These are phyloP conservation scores for Crambe crambe DNA, from an alignment of 37 sponge, comb jelly and placozoan species.

Conservation along the genomic window DNA sequence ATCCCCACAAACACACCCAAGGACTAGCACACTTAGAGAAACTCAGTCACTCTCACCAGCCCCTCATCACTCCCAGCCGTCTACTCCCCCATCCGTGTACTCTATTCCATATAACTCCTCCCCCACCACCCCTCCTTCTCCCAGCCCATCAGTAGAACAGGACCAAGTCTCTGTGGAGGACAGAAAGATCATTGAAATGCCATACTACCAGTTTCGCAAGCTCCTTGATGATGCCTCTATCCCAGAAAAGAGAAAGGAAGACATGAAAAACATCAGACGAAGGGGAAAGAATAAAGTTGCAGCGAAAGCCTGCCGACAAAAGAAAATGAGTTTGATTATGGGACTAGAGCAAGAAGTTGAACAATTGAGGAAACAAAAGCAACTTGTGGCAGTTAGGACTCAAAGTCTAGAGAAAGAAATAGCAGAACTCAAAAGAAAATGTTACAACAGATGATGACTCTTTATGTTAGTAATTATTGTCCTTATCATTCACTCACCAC, in stretches of 20 bases:
- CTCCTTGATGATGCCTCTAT: constrained; percentile 37
- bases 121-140: not conserved
- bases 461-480: not conserved
- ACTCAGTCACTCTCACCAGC: not conserved
- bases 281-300: constrained; percentile 78
- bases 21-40: not conserved
- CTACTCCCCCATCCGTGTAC: not conserved
- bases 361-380: not conserved
- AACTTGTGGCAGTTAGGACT: not conserved
- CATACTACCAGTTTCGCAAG: constrained; percentile 67
- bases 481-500: not conserved
- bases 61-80: not conserved
- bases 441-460: not conserved
- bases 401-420: constrained; percentile 36
- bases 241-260: constrained; percentile 23
- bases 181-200: constrained; percentile 55
- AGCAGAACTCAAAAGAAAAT: not conserved
- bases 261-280: constrained; percentile 61
- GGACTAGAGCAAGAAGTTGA: constrained; percentile 72
- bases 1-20: not conserved
- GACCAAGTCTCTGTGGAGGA: not conserved
- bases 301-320: constrained; percentile 71
- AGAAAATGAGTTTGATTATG: constrained; percentile 42
- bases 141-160: not conserved
- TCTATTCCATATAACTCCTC: not conserved